Base-by-base conservation (phyloP, 2,888 invertebrate species). In the Eupelmus urozonus region DNA sequence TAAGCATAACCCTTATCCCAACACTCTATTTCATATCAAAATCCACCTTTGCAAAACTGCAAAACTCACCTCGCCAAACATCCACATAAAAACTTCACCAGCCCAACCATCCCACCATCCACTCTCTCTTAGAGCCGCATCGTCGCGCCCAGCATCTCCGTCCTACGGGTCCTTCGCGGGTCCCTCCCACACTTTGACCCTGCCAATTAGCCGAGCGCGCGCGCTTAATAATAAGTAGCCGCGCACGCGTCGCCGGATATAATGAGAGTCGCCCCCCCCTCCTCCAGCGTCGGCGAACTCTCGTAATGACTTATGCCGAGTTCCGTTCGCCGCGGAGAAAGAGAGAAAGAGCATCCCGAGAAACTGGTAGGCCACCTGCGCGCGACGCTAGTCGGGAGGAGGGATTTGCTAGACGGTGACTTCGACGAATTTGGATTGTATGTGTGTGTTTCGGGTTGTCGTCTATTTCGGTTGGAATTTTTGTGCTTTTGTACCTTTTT, bases 141-240 rank as follows among this genome's bases (percentile, higher is more conserved):
- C n/a, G n/a, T 34, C 34, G 3, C 34, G 3, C 34, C 5, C 34
- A 34, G 34, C 34, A 34, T 34, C 34, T 34, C 3, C 3, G 9
- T 34, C 34, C 34, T 34, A 29, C 29, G 40, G 13, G 25, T 72
- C 49, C 59, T 66, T 27, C 55, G 53, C n/a, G 45, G 2, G 63
- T 42, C 59, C 67, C 75, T 72, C 79, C 71, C 74, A 76, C 76
- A 76, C 75, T 67, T 80, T 79, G 80, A 79, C 79, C 80, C 80
- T 79, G 57, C 80, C 79, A 82, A 82, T 82, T 82, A 82, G 80
- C 51, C 40, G 25, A 3, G 18, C 57, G 62, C n/a, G 29, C 65
- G 71, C 80, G 75, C 70, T 73, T 80, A 81, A 81, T 80, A 81
- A 81, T 81, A 80, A 81, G 81, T 79, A 81, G 55, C 76, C 79